phyloP scores from a whole-genome alignment of 2,888 invertebrate species.

The Sphinx pinastri region DNA sequence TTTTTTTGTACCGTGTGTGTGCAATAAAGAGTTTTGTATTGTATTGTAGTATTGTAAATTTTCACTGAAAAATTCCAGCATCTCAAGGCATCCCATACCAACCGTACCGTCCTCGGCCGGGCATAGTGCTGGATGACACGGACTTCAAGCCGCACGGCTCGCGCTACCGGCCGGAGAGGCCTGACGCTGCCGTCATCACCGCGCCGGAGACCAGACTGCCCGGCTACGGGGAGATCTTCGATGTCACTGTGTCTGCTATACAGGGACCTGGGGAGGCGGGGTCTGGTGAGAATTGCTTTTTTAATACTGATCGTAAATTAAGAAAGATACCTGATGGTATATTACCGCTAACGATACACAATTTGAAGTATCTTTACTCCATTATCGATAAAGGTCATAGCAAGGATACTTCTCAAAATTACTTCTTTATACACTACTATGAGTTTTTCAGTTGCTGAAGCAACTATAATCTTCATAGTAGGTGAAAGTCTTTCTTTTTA shows the following conservation, averaged over 20 bases:
- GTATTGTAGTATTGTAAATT: neutral
- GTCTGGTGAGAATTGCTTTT: constrained; percentile 26
- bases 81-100: constrained; percentile 79
- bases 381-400: too few relatives aligned
- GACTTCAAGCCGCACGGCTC: constrained; percentile 89
- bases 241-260: constrained; percentile 94
- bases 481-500: too few relatives aligned
- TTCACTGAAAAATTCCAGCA: constrained; percentile 49
- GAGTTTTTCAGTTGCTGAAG: too few relatives aligned
- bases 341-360: too few relatives aligned
- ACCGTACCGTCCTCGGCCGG: constrained; percentile 91
- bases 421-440: too few relatives aligned
- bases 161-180: constrained; percentile 58
- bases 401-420: too few relatives aligned
- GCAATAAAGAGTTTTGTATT: too few relatives aligned
- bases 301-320: neutral
- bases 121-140: constrained; percentile 93
- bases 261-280: constrained; percentile 89
- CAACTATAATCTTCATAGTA: too few relatives aligned
- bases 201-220: constrained; percentile 69
- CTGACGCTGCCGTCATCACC: constrained; percentile 74
- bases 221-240: constrained; percentile 91
- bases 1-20: too few relatives aligned
- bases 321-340: too few relatives aligned
- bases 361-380: too few relatives aligned